phyloP scores from a whole-genome alignment of 2,888 invertebrate genomes.

The Pammene aurita region DNA sequence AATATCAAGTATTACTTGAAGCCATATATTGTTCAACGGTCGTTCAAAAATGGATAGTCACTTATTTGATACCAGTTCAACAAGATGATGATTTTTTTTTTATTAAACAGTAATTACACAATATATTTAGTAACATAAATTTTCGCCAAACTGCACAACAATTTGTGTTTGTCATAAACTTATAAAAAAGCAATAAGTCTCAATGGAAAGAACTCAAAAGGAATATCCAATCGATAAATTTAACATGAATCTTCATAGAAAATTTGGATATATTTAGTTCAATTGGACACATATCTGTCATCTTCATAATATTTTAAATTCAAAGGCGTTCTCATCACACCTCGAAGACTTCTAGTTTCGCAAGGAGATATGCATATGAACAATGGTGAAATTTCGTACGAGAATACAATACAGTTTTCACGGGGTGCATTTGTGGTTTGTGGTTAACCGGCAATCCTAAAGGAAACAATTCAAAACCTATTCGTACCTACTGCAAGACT shows the following conservation, averaged over 20 bases:
- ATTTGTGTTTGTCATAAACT: too few species aligned
- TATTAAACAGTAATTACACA: too few species aligned
- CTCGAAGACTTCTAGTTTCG: conserved; percentile 20
- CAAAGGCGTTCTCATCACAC: conserved; percentile 4
- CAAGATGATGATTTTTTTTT: too few species aligned
- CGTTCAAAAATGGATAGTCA: neutral
- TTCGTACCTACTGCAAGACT: neutral
- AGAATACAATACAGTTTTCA: conserved; percentile 37
- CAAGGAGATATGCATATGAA: conserved; percentile 26
- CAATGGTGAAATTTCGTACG: conserved; percentile 40
- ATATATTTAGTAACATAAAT: too few species aligned
- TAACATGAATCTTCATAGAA: too few species aligned
- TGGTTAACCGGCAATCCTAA: conserved; percentile 13
- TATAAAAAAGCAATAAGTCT: too few species aligned
- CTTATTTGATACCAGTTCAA: too few species aligned
- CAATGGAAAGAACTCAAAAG: too few species aligned
- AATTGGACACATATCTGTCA: neutral
- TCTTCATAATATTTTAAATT: conserved; percentile 1
- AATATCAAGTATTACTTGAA: conserved; percentile 12
- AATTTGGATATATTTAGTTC: too few species aligned
- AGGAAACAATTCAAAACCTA: neutral
- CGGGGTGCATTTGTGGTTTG: conserved; percentile 17
- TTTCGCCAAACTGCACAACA: too few species aligned
- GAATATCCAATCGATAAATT: too few species aligned
- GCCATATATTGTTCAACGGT: neutral